A percentile compares a stretch with the other conserved stretches of the same genome.
Evolutionary conservation across 2,113 vertebrate genomes (phyloP).

Genomic region (Variabilichromis moorii): DNA sequence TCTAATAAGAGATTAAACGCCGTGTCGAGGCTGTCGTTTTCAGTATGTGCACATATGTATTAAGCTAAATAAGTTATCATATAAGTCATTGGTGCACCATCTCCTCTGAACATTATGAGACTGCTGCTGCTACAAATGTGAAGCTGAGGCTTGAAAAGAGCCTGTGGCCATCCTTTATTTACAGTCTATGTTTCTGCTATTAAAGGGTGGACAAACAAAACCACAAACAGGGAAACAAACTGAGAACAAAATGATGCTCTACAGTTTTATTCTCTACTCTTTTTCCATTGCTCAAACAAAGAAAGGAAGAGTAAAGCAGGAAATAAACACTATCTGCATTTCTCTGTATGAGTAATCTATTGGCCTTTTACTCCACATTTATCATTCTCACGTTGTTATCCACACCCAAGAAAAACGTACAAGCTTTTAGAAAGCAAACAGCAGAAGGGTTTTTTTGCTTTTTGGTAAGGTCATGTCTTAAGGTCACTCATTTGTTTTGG

Average conservation of each 20-base stretch:
- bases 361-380: background rate
- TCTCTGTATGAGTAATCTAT: background rate
- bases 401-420: background rate
- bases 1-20: background rate
- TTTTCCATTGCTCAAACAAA: background rate
- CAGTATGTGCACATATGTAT: rapidly evolving
- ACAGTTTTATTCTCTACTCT: background rate
- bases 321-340: background rate
- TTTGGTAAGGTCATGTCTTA: background rate
- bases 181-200: background rate
- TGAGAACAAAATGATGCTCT: background rate
- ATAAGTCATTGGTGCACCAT: background rate
- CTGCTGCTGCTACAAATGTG: background rate
- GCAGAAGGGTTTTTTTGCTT: background rate
- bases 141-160: background rate
- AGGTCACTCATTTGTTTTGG: background rate
- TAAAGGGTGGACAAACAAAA: background rate
- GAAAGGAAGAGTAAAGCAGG: background rate
- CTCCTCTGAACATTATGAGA: background rate
- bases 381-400: background rate
- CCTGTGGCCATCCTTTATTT: rapidly evolving
- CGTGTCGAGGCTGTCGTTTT: rapidly evolving
- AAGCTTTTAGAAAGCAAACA: background rate
- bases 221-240: background rate
- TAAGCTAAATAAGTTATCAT: background rate